These are phyloP conservation scores for Engraulis encrasicolus DNA, from an alignment of 2,113 vertebrate species.

Conservation along the genomic window DNA sequence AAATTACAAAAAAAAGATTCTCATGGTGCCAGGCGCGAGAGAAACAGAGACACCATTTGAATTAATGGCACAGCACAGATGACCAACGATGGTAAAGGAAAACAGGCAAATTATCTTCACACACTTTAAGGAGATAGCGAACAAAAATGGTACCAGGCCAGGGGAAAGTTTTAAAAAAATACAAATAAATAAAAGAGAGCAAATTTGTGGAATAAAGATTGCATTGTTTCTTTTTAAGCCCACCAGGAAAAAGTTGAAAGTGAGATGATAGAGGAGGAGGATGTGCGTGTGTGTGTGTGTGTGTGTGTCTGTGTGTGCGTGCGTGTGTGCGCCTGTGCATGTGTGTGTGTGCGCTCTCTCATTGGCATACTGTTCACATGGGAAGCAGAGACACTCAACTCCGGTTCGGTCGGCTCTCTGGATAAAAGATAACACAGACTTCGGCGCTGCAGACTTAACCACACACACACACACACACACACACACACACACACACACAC, in stretches of 20 bases:
- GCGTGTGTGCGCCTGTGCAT: too few relatives aligned
- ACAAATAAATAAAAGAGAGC: background rate
- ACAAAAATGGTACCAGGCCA: background rate
- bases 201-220: slow-evolving; percentile 3
- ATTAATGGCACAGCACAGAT: slow-evolving; percentile 49
- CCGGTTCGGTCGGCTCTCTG: background rate
- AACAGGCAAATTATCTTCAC: slow-evolving; percentile 4
- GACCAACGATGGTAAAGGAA: slow-evolving; percentile 32
- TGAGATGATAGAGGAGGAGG: slow-evolving; percentile 31
- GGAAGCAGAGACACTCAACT: background rate
- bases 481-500: too few relatives aligned
- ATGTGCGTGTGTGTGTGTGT: too few relatives aligned
- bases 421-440: background rate
- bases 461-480: too few relatives aligned
- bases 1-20: background rate
- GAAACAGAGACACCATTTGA: slow-evolving; percentile 6
- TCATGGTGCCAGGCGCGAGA: slow-evolving; percentile 14
- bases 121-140: background rate
- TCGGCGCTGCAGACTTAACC: background rate
- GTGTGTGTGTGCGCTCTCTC: background rate
- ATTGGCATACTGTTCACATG: background rate
- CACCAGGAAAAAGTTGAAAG: background rate
- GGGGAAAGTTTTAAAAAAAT: too few relatives aligned
- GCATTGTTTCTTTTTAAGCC: background rate
- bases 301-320: too few relatives aligned